Conservation (phyloP, 2,888 invertebrate species). For the Ennomos quercinarius region DNA sequence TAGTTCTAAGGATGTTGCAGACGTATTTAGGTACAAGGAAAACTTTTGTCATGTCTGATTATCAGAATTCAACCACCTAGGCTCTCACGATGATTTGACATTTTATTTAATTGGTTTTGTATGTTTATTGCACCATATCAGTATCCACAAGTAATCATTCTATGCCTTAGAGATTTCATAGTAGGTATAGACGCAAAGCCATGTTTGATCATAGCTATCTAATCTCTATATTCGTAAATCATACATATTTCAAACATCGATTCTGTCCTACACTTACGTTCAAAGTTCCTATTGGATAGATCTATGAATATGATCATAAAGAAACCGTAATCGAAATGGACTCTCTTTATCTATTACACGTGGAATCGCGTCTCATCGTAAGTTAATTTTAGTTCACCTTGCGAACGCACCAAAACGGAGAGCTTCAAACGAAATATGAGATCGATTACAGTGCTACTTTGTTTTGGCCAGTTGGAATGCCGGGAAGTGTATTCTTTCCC, state of each 20-base stretch:
- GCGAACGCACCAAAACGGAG: slow-evolving; percentile 64
- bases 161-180: not conserved
- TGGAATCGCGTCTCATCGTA: slow-evolving; percentile 60
- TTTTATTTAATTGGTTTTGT: slow-evolving; percentile 11
- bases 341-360: slow-evolving; percentile 54
- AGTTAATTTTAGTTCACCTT: slow-evolving; percentile 68
- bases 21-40: not conserved
- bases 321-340: slow-evolving; percentile 38
- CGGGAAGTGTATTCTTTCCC: not conserved
- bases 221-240: too few species aligned
- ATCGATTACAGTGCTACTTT: slow-evolving; percentile 30
- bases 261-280: too few species aligned
- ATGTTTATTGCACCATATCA: slow-evolving; percentile 7
- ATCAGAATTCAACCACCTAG: slow-evolving; percentile 3
- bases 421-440: slow-evolving; percentile 52
- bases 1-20: not conserved
- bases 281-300: not conserved
- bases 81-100: slow-evolving; percentile 10
- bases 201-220: too few species aligned
- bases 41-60: slow-evolving; percentile 12
- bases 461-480: slow-evolving; percentile 15
- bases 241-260: too few species aligned
- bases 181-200: too few species aligned
- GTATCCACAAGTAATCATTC: not conserved
- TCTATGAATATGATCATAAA: slow-evolving; percentile 21